Evolutionary conservation across 2,888 invertebrate species (phyloP), one percentile per base, ranked within the genome.

Genomic region (Proisotoma minuta): DNA sequence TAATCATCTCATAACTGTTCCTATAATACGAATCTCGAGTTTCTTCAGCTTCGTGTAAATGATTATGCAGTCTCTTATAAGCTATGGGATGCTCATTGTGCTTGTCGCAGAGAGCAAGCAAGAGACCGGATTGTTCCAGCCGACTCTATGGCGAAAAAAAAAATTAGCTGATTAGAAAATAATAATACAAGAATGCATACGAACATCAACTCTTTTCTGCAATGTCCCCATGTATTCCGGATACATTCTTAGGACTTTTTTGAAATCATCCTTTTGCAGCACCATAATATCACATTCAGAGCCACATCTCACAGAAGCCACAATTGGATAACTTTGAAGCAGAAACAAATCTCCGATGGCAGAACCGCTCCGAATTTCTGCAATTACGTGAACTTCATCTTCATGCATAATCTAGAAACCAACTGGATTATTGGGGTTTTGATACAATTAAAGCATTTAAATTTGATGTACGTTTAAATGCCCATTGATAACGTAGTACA

Each of bases 401-500:
- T 69, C 67, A 39, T 57, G 57, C 40, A 73, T 34, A 29, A 73
- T 57, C 72, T 72, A 10, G 22, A 22, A 15, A n/a, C n/a, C n/a
- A n/a, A n/a, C n/a, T n/a, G n/a, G n/a, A n/a, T n/a, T n/a, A n/a
- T 5, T 15, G 5, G 12, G 12, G 18, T 28, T n/a, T 18, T 8
- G 27, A 18, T 3, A 53, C 8, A 27, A 53, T 22, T 22, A 10
- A 24, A 50, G 15, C 24, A 50, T 34, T 10, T 10, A 34, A 10
- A 34, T 34, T 8, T 5, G 28, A n/a, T 3, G 61, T 58, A 72
- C 69, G 23, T 73, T 71, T 4, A 73, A 54, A 52, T 68, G 62
- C 2, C 73, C 73, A 52, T 71, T 72, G 3, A 73, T 61, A 20
- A 73, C 52, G 50, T 72, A 73, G 49, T 62, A 72, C 66, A 72